Conservation (phyloP, 2,113 vertebrate genomes). For the Willisornis vidua region DNA sequence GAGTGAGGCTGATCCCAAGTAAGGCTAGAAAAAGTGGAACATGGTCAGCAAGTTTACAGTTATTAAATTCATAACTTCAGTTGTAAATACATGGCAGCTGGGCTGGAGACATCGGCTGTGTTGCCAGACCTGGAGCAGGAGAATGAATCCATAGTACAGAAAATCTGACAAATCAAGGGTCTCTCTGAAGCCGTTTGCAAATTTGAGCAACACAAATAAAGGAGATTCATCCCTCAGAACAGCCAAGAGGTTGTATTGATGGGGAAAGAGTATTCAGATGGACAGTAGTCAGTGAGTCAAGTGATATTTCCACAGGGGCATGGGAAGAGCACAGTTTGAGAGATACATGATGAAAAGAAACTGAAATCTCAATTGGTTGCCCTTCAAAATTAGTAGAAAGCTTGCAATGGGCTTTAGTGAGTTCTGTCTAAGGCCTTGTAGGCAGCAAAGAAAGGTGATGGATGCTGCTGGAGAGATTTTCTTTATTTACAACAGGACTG, state of each 20-base stretch:
- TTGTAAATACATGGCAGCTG: neutral
- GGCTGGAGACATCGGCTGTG: neutral
- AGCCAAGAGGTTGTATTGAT: neutral
- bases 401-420: neutral
- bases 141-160: neutral
- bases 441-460: neutral
- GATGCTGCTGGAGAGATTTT: neutral
- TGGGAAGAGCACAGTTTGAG: neutral
- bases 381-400: neutral
- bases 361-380: neutral
- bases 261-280: neutral
- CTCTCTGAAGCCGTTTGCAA: neutral
- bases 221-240: neutral
- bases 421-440: neutral
- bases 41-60: neutral
- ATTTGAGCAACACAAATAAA: neutral
- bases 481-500: neutral
- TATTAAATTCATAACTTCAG: neutral
- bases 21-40: neutral
- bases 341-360: neutral
- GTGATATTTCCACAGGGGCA: neutral
- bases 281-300: neutral
- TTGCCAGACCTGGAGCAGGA: neutral
- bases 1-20: neutral
- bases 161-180: neutral